Evolutionary conservation across 2,888 invertebrate genomes (phyloP).

Genomic region (Limnephilus rhombicus): DNA sequence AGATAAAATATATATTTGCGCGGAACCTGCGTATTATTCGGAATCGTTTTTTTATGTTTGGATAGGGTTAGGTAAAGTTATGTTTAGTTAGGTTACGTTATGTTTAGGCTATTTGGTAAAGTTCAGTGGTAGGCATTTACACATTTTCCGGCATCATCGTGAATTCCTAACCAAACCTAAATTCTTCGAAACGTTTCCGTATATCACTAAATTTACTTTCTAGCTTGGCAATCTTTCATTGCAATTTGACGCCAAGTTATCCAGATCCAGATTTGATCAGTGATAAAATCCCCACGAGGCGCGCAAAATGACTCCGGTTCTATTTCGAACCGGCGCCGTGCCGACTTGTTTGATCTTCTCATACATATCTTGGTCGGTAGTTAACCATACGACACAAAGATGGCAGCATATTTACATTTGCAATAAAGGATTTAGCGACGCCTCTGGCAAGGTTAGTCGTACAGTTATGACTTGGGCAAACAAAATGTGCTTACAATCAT

Average conservation of each 20-base stretch:
- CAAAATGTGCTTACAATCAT: slow-evolving; percentile 9
- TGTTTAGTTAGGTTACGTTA: too few relatives aligned
- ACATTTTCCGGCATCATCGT: too few relatives aligned
- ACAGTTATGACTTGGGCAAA: slow-evolving; percentile 3
- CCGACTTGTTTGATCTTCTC: slow-evolving; percentile 31
- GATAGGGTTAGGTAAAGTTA: too few relatives aligned
- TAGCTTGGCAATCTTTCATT: background rate
- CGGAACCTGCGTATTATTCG: too few relatives aligned
- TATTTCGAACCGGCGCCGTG: slow-evolving; percentile 33
- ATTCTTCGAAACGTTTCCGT: too few relatives aligned
- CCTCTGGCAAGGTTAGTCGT: slow-evolving; percentile 29
- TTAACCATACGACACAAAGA: slow-evolving; percentile 43
- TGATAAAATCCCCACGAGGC: background rate
- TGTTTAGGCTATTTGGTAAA: background rate
- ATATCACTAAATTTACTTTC: too few relatives aligned
- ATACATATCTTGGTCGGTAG: slow-evolving; percentile 1
- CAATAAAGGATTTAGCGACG: slow-evolving; percentile 51
- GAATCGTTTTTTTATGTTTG: too few relatives aligned
- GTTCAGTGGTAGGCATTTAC: background rate
- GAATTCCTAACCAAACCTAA: too few relatives aligned
- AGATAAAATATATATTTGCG: too few relatives aligned
- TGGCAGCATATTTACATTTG: slow-evolving; percentile 50
- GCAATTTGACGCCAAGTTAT: background rate
- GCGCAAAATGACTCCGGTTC: background rate
- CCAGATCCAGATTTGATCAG: background rate